These are phyloP conservation scores for Leptogaster cylindrica DNA, from an alignment of 2,888 invertebrate genomes.

Conservation along the genomic window DNA sequence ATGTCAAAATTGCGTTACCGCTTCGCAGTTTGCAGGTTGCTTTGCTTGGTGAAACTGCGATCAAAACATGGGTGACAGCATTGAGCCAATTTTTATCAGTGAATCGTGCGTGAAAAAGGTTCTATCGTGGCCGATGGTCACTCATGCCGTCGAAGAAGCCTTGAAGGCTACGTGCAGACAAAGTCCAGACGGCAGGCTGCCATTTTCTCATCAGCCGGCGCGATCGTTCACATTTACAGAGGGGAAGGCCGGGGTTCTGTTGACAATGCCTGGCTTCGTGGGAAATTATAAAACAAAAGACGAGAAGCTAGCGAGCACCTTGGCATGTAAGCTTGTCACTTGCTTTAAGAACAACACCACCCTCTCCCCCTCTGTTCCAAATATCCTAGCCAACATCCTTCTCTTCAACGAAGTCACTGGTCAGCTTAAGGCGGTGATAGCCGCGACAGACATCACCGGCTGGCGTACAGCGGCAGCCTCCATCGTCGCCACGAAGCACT, in stretches of 20 bases:
- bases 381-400: constrained; percentile 62
- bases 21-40: too few relatives aligned
- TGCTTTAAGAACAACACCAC: constrained; percentile 58
- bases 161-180: constrained; percentile 54
- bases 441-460: constrained; percentile 65
- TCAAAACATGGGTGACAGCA: too few relatives aligned
- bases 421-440: constrained; percentile 62
- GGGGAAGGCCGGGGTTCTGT: constrained; percentile 52
- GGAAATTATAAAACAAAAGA: constrained; percentile 56
- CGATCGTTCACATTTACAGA: constrained; percentile 54
- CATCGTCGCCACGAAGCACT: constrained; percentile 64
- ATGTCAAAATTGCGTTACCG: too few relatives aligned
- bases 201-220: constrained; percentile 56
- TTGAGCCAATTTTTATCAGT: constrained; percentile 52
- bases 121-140: constrained; percentile 60
- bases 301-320: constrained; percentile 50
- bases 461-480: constrained; percentile 69
- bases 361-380: constrained; percentile 57
- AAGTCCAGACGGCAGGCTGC: constrained; percentile 13
- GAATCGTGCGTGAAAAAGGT: constrained; percentile 58
- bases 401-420: constrained; percentile 62
- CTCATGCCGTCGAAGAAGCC: constrained; percentile 59
- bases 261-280: constrained; percentile 64
- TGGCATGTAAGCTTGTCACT: constrained; percentile 65
- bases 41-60: too few relatives aligned